Evolutionary conservation across 2,888 invertebrate species (phyloP), one percentile per base, ranked within the genome.

Genomic region (Saturnia japonica): DNA sequence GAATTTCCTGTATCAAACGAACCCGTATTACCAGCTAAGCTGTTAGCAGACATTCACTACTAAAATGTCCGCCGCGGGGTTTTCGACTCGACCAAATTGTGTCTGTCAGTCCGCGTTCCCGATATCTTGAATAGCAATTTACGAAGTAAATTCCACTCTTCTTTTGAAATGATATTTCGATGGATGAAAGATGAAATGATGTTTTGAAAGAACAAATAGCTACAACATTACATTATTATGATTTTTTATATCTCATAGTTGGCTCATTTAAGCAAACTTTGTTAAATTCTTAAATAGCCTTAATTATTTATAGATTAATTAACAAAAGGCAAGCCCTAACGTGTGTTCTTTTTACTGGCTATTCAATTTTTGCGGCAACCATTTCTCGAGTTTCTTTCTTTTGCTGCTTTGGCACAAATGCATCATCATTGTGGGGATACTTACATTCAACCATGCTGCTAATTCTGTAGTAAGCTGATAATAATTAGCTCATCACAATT

Each of bases 71-170:
- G 76, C 76, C 80, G 75, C 80, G 67, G 71, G 75, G 80, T 76
- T 83, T 83, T 80, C 85, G 86, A 88, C 84, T 79, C 78, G 76
- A 74, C 84, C 83, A 86, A 89, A 88, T 88, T 88, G 86, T 86
- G 82, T 78, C 85, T 85, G 88, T 87, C 89, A 85, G 79, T 82
- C 77, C 72, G 72, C 75, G 74, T 78, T 75, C 79, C 72, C 76
- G 75, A 74, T 74, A 74, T 78, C 77, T 75, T 77, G 79, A 77
- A 80, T 81, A 84, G 85, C 85, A 88, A 87, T 87, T 85, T 86
- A 82, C 80, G 78, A 78, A 73, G 77, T 74, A 76, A 81, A 81
- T 80, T 77, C 72, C 76, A 40, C 64, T 64, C 64, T 62, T 78
- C 74, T 76, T 78, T 82, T 73, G 78, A 81, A 83, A 78, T 78